phyloP scores from a whole-genome alignment of 2,113 vertebrate species.

The Grammatotria lemairii region DNA sequence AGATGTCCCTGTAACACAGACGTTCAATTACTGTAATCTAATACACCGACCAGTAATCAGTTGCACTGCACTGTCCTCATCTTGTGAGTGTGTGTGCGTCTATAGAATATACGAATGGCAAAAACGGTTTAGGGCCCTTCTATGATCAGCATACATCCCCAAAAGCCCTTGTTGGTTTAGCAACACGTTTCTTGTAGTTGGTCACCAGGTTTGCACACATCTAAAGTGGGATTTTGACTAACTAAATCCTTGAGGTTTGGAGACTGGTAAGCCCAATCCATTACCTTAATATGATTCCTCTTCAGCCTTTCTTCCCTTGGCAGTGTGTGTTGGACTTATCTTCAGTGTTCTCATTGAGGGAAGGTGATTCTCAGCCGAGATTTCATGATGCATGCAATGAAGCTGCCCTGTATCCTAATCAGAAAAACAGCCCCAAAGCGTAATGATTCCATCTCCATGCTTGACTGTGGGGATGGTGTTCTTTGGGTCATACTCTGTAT shows the following conservation, averaged over 20 bases:
- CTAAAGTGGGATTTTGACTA: neutral
- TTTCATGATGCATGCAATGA: neutral
- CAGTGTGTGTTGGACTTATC: neutral
- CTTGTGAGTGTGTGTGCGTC: neutral
- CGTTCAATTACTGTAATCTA: neutral
- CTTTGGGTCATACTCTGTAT: neutral
- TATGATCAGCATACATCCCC: neutral
- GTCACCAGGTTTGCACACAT: neutral
- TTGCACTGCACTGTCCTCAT: neutral
- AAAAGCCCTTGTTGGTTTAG: neutral
- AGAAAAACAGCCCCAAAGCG: neutral
- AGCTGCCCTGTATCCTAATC: neutral
- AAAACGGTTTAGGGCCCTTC: neutral
- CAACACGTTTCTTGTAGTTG: neutral
- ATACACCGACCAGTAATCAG: neutral
- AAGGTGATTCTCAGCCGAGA: accelerated
- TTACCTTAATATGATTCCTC: neutral
- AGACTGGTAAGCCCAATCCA: neutral
- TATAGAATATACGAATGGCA: neutral
- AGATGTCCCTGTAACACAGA: constrained; percentile 5
- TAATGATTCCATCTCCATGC: neutral
- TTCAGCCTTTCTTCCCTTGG: neutral
- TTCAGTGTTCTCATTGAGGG: neutral
- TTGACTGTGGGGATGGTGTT: neutral
- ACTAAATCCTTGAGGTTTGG: neutral